Conservation (phyloP, 2,797 vertebrate species). For the Meriones psammophilus region DNA sequence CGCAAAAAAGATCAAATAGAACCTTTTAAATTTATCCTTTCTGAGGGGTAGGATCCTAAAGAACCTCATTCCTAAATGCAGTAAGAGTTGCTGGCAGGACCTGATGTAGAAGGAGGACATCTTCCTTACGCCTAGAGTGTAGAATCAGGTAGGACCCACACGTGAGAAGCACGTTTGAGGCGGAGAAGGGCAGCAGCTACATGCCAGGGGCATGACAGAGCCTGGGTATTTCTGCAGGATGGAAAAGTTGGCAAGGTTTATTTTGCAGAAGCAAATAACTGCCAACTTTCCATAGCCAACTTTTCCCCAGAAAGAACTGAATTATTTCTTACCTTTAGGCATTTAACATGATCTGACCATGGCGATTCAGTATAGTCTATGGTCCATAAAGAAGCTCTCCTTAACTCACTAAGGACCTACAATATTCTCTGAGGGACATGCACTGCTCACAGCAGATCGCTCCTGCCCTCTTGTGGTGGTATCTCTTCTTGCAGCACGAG, state of each 20-base stretch:
- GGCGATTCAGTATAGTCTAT: not conserved
- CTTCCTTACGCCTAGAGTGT: not conserved
- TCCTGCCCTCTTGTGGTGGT: not conserved
- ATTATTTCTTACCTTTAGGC: slow-evolving; percentile 3
- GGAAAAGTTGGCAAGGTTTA: not conserved
- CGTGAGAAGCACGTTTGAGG: not conserved
- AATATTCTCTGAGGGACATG: not conserved
- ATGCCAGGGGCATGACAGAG: not conserved
- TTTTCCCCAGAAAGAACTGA: not conserved
- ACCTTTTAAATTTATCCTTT: not conserved
- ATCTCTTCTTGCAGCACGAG: not conserved
- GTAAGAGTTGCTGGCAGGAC: not conserved
- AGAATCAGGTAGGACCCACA: not conserved
- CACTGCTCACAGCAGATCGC: not conserved
- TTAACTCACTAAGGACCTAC: not conserved
- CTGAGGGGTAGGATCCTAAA: not conserved
- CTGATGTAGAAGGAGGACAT: not conserved
- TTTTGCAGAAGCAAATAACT: not conserved
- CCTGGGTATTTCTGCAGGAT: not conserved
- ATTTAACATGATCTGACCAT: not conserved
- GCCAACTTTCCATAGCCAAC: slow-evolving; percentile 1
- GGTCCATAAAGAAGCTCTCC: not conserved
- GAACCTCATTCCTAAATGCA: slow-evolving; percentile 11
- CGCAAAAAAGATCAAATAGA: not conserved
- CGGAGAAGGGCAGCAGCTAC: not conserved